Base-by-base conservation (phyloP, 30 jellyfish, hydroid and myxozoan species). In the Cassiopea andromeda region DNA sequence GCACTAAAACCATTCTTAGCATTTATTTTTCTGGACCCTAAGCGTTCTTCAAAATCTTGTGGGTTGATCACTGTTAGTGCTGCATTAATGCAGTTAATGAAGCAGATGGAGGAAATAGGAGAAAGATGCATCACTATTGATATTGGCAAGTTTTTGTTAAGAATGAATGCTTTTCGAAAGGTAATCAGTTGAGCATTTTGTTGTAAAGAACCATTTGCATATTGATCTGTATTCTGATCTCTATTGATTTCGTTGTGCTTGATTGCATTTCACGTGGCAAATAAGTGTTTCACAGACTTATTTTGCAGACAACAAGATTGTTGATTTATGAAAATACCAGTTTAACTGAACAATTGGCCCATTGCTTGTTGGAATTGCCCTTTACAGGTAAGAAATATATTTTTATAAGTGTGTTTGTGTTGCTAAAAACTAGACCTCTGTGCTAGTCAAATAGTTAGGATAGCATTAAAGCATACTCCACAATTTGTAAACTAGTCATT, bases 21-120 rank as follows among this genome's bases (percentile, higher is more conserved):
- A 44, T 86, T 75, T 48, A 60, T 86, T 18, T 66, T 58, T 15
- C 83, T 86, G 73, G 89, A 86, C 61, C 93, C 88, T 15, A 48
- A 77, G 6, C 82, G 67, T 38, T 44, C 77, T 75, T 17, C 83
- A 17, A 83, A 48, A 46, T 74, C 83, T 27, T 58, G 88, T 88
- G 83, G 61, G n/a, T 77, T 67, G 10, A 45, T 47, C 45, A 4
- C 89, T 1, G 45, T 76, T 54, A 61, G 59, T 48, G 5, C 82
- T 2, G 38, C 84, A 18, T 12, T 86, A 64, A 27, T 61, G 46
- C 83, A 86, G 54, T 2, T 75, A 7, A 60, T 86, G 59, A 75
- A n/a, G 48, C 38, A 43, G 17, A 49, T 76, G 77, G 57, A 70
- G 1, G 83, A 86, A 15, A 13, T 64, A 10, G 73, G 84, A 61